Evolutionary conservation across 2,113 vertebrate species (phyloP), one percentile per base, ranked within the genome.

Genomic region (Tursiops truncatus): DNA sequence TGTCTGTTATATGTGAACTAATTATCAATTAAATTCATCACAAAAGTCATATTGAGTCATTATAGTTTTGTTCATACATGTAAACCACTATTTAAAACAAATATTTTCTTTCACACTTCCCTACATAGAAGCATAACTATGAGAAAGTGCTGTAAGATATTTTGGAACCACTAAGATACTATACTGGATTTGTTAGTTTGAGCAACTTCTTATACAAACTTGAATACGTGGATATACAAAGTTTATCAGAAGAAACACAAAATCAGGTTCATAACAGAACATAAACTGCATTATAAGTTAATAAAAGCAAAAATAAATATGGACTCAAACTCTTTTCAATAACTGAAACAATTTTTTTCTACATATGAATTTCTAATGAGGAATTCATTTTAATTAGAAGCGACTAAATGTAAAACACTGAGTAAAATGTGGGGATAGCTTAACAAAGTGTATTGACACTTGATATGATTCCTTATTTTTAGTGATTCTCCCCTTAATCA

Each of bases 171-270:
- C 20, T 63, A 90, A 97, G 18, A 81, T 68, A 56, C 56, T 77
- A 74, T 50, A 70, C 44, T 92, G 10, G 44, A 87, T 90, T 89
- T 71, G 79, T 88, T 68, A 77, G n/a, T 65, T 65, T 94, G 38
- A 87, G 41, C 33, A 90, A 95, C n/a, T 83, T 50, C 33, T 83
- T 65, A 70, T 12, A 93, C 6, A 87, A 87, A 93, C 74, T 10
- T 71, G 28, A 86, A 83, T 41, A 89, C 83, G 85, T 13, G 33
- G 21, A 47, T 58, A 92, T 12, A 84, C 15, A 84, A 96, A 84
- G 6, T 85, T 74, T 94, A 89, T 56, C 84, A 89, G 84, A 81
- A 88, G 60, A 96, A 70, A 96, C 36, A 94, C 25, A 88, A 88
- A 88, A 83, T 80, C 28, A 83, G 28, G 26, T 70, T 85, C 28